Evolutionary conservation across 2,888 invertebrate species (phyloP), one percentile per base, ranked within the genome.

Genomic region (Tribolium freemani): DNA sequence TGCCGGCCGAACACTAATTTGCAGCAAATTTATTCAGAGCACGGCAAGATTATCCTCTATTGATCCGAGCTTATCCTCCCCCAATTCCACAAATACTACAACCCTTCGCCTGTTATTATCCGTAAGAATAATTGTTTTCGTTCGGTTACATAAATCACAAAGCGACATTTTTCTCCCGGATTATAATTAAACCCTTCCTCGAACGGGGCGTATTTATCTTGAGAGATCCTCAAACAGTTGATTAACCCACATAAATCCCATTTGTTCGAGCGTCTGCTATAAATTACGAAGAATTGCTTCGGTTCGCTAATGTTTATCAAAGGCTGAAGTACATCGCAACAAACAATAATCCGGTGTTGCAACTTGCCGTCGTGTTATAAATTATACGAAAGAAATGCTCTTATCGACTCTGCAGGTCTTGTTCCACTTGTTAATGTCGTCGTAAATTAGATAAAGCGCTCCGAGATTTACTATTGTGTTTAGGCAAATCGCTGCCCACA

Each of bases 141-240:
- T 63, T 70, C 56, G 46, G 31, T 61, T 58, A 53, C 58, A 60
- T 70, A 70, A 70, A 70, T 70, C 51, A 56, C 69, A 48, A 48
- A 61, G 63, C 26, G 69, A 63, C 69, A 70, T 56, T 53, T 51
- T 69, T 69, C 68, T 69, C 48, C 48, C 54, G 69, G 69, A 70
- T 70, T 70, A 70, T 70, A 70, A 70, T 70, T 70, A 70, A 70
- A 70, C 50, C 69, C 69, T 50, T 70, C 51, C 57, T 46, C 69
- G 45, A 53, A 54, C 44, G 26, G 20, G 58, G 57, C 48, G 67
- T 67, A 70, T 70, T 70, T 63, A 70, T 70, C 69, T 70, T 70
- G 44, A 70, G 44, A 70, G 69, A 70, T 70, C 54, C 69, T 54
- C 69, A 30, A 70, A 70, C 46, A 70, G 46, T 30, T 30, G 53